phyloP scores from a whole-genome alignment of 2,797 vertebrate species.

The Artibeus lituratus region DNA sequence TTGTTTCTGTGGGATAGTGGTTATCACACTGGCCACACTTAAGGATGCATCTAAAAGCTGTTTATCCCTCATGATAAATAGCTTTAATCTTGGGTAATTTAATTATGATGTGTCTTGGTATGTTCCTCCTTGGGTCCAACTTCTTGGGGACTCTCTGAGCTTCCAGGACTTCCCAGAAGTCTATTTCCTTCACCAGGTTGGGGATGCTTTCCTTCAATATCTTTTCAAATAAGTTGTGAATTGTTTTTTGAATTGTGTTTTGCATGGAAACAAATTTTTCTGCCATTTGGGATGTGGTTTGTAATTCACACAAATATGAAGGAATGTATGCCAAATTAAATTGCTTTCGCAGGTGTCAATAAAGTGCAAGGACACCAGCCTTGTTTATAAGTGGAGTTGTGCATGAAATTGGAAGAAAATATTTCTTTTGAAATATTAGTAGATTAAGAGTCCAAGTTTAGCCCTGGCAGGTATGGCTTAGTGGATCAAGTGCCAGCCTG shows the following conservation, averaged over 20 bases:
- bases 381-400: neutral
- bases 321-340: neutral
- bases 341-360: neutral
- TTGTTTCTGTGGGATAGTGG: neutral
- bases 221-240: too few species aligned
- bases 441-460: neutral
- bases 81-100: too few species aligned
- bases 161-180: too few species aligned
- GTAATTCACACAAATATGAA: neutral
- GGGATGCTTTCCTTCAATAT: too few species aligned
- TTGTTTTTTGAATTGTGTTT: neutral
- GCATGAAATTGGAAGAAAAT: neutral
- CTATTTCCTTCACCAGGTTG: too few species aligned
- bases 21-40: neutral
- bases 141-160: too few species aligned
- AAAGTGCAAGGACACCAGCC: neutral
- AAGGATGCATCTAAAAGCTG: neutral
- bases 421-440: neutral
- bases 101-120: too few species aligned
- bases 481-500: too few species aligned
- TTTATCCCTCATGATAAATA: neutral
- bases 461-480: too few species aligned
- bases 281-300: neutral
- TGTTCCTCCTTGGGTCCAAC: too few species aligned
- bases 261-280: neutral